Base-by-base conservation (phyloP, 2,888 invertebrate genomes). In the Meganola albula region DNA sequence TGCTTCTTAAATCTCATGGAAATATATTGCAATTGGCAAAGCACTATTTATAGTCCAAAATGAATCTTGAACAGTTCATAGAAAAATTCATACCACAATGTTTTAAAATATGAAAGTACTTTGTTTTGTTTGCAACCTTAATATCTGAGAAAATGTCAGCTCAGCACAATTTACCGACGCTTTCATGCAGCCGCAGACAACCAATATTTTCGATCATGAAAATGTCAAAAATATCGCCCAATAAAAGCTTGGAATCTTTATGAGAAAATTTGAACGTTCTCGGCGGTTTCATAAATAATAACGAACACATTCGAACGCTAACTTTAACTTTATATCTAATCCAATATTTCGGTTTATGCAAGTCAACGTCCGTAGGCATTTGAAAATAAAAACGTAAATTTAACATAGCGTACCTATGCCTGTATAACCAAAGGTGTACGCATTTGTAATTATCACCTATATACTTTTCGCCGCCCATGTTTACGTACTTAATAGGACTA, bases 351-450 rank as follows among this genome's bases (percentile, higher is more conserved):
- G n/a, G n/a, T n/a, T n/a, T n/a, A n/a, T n/a, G n/a, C n/a, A n/a
- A n/a, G n/a, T n/a, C 10, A 16, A 4, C 24, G 37, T 42, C 26
- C 39, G 33, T 34, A 39, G 37, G 29, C 27, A 47, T 33, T 47
- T 42, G 44, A 49, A 54, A 53, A 54, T 52, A 44, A 31, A 32
- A 24, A 37, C 52, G 42, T 63, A 63, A 59, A 63, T 63, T 58
- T 52, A 40, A 40, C 39, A 24, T 35, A 34, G 26, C 27, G 35
- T 34, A 33, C 39, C 42, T 38, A 32, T 36, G 33, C 40, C 53
- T 53, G 44, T 43, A 61, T 55, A 47, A n/a, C n/a, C n/a, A n/a
- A n/a, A n/a, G n/a, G n/a, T n/a, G n/a, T n/a, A n/a, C n/a, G n/a
- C n/a, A n/a, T n/a, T n/a, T n/a, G n/a, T n/a, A n/a, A n/a, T n/a